phyloP scores from a whole-genome alignment of 2,113 vertebrate species.

The Syrmaticus mikado region DNA sequence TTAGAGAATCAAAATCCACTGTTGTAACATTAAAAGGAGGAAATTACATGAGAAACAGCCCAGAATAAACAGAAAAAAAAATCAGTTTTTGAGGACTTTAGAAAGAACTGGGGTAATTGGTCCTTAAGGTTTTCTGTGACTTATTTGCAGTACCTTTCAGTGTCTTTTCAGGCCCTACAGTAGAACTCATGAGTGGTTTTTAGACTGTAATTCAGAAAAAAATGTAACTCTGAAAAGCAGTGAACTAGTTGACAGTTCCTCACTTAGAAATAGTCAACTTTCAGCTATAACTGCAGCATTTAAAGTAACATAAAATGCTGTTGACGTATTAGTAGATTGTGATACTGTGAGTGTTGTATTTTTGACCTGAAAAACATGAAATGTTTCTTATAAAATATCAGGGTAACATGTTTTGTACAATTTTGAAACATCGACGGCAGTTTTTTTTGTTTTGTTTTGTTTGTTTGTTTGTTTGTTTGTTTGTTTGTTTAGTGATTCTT shows the following conservation, averaged over 20 bases:
- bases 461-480: neutral
- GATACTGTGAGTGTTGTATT: neutral
- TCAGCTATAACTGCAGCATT: neutral
- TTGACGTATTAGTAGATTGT: neutral
- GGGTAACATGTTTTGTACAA: neutral
- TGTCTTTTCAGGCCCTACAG: neutral
- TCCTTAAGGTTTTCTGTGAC: conserved; percentile 2
- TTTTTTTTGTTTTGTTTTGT: too few species aligned
- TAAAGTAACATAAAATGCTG: neutral
- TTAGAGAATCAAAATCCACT: neutral
- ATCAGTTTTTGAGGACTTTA: conserved; percentile 16
- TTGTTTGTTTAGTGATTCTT: neutral
- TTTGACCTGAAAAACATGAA: neutral
- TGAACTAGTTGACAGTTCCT: neutral
- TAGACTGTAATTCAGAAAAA: neutral
- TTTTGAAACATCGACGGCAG: neutral
- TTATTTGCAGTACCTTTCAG: neutral
- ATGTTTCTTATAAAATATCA: neutral
- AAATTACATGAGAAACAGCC: neutral
- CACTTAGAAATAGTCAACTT: neutral
- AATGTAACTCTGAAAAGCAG: neutral
- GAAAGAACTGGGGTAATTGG: neutral
- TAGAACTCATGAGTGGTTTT: neutral
- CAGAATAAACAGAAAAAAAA: neutral
- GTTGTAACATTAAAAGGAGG: neutral